Evolutionary conservation across 1,140 invertebrate genomes (phyloP), one percentile per base, ranked within the genome.

Genomic region (Glomeris maerens): DNA sequence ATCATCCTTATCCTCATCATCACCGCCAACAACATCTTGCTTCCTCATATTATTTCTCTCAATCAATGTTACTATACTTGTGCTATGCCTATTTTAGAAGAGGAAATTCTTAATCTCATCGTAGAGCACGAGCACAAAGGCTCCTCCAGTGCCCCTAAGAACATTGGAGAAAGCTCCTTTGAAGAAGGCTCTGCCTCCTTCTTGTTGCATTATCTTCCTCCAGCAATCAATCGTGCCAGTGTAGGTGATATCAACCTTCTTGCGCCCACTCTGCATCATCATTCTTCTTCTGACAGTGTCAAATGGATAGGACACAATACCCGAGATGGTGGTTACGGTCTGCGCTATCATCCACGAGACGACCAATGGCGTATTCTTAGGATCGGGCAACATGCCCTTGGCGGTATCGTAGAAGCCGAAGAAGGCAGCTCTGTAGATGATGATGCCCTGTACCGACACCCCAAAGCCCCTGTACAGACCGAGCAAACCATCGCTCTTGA

Each of bases 401-500:
- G 83, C 78, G 31, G 90, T 94, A 71, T 96, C 91, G 69, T 88
- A 96, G 71, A 89, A 82, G 58, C 91, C 91, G 68, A 96, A 96
- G 76, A 93, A 96, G 56, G 83, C 78, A 26, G 89, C 91, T 25
- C 39, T 75, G 71, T 87, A 87, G 68, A 87, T 84, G 59, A 87
- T 81, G 66, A 87, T 87, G 62, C 85, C 85, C 68, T 89, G 84
- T 29, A 89, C 89, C 40, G 89, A 94, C 52, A 94, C 89, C 56
- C 79, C 78, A 69, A 95, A 95, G 56, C 91, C 91, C 70, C 88
- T 76, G 77, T 95, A 95, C 55, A 93, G 72, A 55, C 90, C 91
- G 55, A 72, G 64, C 25, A 87, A 55, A 54, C 91, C 91, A 70
- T 95, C 91, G 56, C 78, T 66, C 71, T 87, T 89, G 68, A 87